Evolutionary conservation across 2,797 vertebrate genomes (phyloP), one percentile per base, ranked within the genome.

Genomic region (Enteromius mattozi): DNA sequence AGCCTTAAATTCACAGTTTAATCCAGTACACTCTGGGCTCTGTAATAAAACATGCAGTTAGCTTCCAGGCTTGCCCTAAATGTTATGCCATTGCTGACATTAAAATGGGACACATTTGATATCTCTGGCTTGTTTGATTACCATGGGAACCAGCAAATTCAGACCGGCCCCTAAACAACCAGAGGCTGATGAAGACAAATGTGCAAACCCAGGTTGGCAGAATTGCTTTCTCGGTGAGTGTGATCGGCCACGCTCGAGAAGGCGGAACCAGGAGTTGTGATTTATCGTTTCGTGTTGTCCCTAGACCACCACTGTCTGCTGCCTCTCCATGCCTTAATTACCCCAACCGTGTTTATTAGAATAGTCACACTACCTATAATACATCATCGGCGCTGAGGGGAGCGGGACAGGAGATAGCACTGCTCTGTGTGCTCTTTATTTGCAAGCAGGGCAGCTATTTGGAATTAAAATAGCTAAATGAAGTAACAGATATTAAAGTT

Each of bases 161-260:
- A 89, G 91, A 91, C 86, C 63, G 87, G 90, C 90, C 83, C 93
- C 92, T 92, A 94, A 95, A 94, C 93, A 94, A 93, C 92, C 93
- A 90, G 88, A 47, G 87, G 90, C 91, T 96, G 94, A 96, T 96
- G 94, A 96, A 96, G 95, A 96, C 94, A 94, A 95, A 96, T 95
- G 95, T 94, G 92, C 90, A 94, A 95, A 95, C 93, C 90, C 92
- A 92, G 93, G 93, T 94, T 94, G 93, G 94, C 94, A 95, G 95
- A 95, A 96, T 95, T 96, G 95, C 94, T 95, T 95, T 95, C 94
- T 94, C 93, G 89, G 93, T 90, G 93, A 94, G 91, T 90, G 92
- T 95, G 93, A 94, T 94, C 92, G 91, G 92, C 92, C 92, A 91
- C 91, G 91, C 93, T 95, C 92, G 92, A 90, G 93, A 94, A 92